Percentiles rank a stretch among this genome's conserved stretches.
Evolutionary conservation across 2,797 vertebrate species (phyloP).

Genomic region (Sebastes hopkinsi): DNA sequence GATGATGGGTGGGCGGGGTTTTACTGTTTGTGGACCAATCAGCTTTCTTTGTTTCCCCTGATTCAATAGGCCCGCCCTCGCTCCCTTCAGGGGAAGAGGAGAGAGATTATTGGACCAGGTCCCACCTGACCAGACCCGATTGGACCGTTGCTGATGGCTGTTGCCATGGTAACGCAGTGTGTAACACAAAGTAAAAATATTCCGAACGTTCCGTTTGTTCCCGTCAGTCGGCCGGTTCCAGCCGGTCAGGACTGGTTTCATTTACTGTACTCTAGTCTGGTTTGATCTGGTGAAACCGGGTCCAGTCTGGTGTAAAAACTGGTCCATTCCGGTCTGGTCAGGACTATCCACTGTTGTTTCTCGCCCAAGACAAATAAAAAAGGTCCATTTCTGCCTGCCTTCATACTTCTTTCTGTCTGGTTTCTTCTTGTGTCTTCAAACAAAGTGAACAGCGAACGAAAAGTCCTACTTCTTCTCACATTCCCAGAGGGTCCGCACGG

Average conservation of each 20-base stretch:
- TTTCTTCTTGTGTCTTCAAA: conserved; percentile 8
- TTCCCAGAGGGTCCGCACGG: too few species aligned
- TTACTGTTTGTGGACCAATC: conserved; percentile 73
- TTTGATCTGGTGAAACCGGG: conserved; percentile 4
- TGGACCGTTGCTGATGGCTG: conserved; percentile 15
- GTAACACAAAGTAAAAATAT: background rate
- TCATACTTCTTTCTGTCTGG: conserved; percentile 32
- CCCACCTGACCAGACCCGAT: conserved; percentile 39
- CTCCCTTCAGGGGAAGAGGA: conserved; percentile 19
- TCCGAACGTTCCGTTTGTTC: background rate
- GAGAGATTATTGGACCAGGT: conserved; percentile 50
- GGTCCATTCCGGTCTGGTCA: conserved; percentile 53
- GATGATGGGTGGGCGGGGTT: conserved; percentile 46
- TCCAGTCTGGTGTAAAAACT: background rate
- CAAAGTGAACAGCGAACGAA: too few species aligned
- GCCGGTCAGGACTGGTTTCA: conserved; percentile 3
- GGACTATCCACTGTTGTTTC: conserved; percentile 62
- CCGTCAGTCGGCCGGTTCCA: background rate
- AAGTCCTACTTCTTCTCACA: too few species aligned
- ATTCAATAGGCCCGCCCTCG: conserved; percentile 37
- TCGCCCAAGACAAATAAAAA: conserved; percentile 70
- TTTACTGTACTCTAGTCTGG: conserved; percentile 1
- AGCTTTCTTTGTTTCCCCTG: conserved; percentile 55
- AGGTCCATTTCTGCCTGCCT: conserved; percentile 81
- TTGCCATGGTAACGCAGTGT: conserved; percentile 31